Percentiles rank a stretch among this genome's conserved stretches.
Conservation (phyloP, 2,797 vertebrate species). For the Sphaeramia orbicularis region DNA sequence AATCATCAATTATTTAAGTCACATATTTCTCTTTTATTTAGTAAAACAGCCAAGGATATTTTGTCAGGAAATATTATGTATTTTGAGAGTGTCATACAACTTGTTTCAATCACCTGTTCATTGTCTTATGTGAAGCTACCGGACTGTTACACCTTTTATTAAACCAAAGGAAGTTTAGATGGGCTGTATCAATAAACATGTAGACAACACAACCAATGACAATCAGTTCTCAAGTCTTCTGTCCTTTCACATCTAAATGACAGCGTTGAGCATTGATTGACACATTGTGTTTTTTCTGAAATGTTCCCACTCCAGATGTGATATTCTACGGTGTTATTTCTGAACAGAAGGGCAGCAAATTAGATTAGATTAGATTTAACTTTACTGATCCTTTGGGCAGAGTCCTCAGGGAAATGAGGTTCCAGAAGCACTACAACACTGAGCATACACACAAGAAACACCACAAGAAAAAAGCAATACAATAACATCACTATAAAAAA, state of each 20-base stretch:
- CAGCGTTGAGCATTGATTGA: constrained; percentile 7
- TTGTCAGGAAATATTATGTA: constrained; percentile 30
- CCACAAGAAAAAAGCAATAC: too few relatives aligned
- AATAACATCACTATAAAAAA: too few relatives aligned
- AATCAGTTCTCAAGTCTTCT: constrained; percentile 19
- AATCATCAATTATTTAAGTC: neutral
- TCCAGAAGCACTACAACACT: too few relatives aligned
- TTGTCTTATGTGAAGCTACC: constrained; percentile 47
- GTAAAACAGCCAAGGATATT: constrained; percentile 72
- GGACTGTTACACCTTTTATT: constrained; percentile 77
- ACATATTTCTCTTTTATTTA: constrained; percentile 11
- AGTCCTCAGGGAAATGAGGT: too few relatives aligned
- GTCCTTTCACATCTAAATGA: neutral
- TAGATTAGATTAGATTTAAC: neutral
- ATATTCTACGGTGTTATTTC: too few relatives aligned
- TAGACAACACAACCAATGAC: constrained; percentile 14
- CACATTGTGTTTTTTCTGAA: constrained; percentile 4
- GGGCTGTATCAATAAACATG: constrained; percentile 54
- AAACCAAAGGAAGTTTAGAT: constrained; percentile 71
- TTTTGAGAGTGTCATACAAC: constrained; percentile 13
- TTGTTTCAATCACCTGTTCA: constrained; percentile 12
- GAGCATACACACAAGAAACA: too few relatives aligned
- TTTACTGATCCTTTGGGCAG: too few relatives aligned
- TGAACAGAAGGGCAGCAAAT: constrained; percentile 44
- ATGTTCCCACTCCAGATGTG: neutral